Evolutionary conservation across 2,113 vertebrate genomes (phyloP), one percentile per base, ranked within the genome.

Genomic region (Taurulus bubalis): DNA sequence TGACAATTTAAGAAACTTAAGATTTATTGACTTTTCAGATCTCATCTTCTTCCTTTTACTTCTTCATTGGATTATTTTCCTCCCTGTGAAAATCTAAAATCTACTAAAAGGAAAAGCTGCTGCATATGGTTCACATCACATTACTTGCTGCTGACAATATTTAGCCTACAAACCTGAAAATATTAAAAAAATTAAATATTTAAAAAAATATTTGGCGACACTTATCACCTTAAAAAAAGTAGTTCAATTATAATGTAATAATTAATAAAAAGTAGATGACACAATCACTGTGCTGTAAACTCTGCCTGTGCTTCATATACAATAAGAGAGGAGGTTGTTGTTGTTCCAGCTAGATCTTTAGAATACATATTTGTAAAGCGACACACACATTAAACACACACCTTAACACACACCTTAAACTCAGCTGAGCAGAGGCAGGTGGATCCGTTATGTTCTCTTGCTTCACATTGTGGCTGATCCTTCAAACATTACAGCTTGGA

Each of bases 401-500:
- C n/a, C n/a, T n/a, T n/a, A n/a, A n/a, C n/a, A n/a, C n/a, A n/a
- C n/a, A 34, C 34, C 34, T 32, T 32, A 4, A 34, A 34, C 34
- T 3, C 2, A 26, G 14, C 36, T 67, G 47, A 51, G 36, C 45
- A 62, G 24, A 60, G 40, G n/a, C 38, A 16, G 64, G 38, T 28
- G 15, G 36, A 49, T 34, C 34, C 20, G 22, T 0, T 60, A 38
- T 45, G 72, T 77, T 66, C 58, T 55, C n/a, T 65, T 75, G 42
- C 24, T 71, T 66, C 6, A 51, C 8, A 65, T 70, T 62, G 73
- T 26, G 36, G n/a, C 59, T 74, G 55, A 83, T 79, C 68, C 73
- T 85, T 59, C 51, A 66, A 67, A 79, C 68, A 84, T 59, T 53
- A 55, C 60, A 56, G 62, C 38, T 65, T 47, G 28, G 22, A 59